Evolutionary conservation across 1,140 invertebrate species (phyloP).

Genomic region (Pachypeltis micranthus): DNA sequence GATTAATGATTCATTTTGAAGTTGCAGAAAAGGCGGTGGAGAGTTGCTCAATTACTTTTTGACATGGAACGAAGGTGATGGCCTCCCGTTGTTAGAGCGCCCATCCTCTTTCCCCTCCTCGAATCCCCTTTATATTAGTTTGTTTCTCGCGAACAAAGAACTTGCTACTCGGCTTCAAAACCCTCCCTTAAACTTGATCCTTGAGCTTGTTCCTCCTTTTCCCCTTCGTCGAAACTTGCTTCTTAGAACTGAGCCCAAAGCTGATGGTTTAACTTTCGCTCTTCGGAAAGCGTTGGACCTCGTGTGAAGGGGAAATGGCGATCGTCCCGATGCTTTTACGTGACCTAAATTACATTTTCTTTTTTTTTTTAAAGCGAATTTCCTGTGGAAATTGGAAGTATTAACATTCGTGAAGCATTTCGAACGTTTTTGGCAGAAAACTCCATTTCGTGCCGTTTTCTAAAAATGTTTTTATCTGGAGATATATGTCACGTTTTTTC

Average conservation of each 20-base stretch:
- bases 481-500: too few relatives aligned
- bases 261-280: slow-evolving; percentile 5
- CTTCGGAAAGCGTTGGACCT: neutral
- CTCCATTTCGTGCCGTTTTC: too few relatives aligned
- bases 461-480: too few relatives aligned
- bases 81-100: neutral
- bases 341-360: slow-evolving; percentile 17
- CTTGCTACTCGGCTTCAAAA: slow-evolving; percentile 3
- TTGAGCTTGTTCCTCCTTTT: neutral
- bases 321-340: slow-evolving; percentile 14
- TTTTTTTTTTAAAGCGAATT: too few relatives aligned
- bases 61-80: slow-evolving; percentile 1
- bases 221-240: neutral
- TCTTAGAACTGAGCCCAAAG: neutral
- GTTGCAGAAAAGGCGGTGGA: neutral
- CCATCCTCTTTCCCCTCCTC: neutral
- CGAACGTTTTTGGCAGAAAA: too few relatives aligned
- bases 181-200: neutral
- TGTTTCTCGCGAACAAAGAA: slow-evolving; percentile 5
- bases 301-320: neutral
- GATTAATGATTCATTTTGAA: slow-evolving; percentile 7
- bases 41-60: slow-evolving; percentile 4
- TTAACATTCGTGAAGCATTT: too few relatives aligned
- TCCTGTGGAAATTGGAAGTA: too few relatives aligned
- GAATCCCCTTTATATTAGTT: slow-evolving; percentile 2